Percentiles rank a stretch among this genome's conserved stretches.
phyloP scores from a whole-genome alignment of 2,888 invertebrate genomes.

The Diaprepes abbreviatus region DNA sequence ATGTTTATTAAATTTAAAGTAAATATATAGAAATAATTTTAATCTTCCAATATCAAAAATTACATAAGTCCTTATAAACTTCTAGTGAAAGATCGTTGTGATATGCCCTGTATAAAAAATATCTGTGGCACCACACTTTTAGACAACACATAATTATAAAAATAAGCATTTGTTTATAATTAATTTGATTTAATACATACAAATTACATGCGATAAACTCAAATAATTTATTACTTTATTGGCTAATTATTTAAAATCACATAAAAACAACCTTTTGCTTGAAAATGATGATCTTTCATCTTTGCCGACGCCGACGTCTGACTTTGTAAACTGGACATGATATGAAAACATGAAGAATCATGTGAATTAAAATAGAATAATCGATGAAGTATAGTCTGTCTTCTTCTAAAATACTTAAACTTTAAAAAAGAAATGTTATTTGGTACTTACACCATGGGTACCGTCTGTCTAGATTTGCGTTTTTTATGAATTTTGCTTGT shows the following conservation, averaged over 20 bases:
- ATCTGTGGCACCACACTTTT: background rate
- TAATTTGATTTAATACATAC: constrained; percentile 20
- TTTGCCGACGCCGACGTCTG: constrained; percentile 32
- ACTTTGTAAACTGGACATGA: constrained; percentile 31
- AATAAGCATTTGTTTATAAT: background rate
- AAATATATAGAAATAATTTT: no score
- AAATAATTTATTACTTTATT: constrained; percentile 33
- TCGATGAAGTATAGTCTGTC: no score
- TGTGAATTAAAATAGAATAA: constrained; percentile 21
- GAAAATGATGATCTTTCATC: constrained; percentile 24
- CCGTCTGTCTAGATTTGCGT: no score
- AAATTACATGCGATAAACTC: constrained; percentile 23
- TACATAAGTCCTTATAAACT: no score
- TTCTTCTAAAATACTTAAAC: no score
- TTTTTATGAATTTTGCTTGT: no score
- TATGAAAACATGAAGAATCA: constrained; percentile 32
- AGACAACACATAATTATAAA: background rate
- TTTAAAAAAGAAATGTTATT: no score
- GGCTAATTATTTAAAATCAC: constrained; percentile 26
- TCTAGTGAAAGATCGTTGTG: no score
- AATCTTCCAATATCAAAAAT: no score
- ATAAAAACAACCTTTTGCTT: constrained; percentile 31
- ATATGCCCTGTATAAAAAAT: no score
- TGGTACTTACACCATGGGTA: no score
- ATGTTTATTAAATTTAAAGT: no score